A percentile compares a stretch with the other conserved stretches of the same genome.
These are phyloP conservation scores for Trogon surrucura DNA, from an alignment of 2,113 vertebrate genomes.

Conservation along the genomic window DNA sequence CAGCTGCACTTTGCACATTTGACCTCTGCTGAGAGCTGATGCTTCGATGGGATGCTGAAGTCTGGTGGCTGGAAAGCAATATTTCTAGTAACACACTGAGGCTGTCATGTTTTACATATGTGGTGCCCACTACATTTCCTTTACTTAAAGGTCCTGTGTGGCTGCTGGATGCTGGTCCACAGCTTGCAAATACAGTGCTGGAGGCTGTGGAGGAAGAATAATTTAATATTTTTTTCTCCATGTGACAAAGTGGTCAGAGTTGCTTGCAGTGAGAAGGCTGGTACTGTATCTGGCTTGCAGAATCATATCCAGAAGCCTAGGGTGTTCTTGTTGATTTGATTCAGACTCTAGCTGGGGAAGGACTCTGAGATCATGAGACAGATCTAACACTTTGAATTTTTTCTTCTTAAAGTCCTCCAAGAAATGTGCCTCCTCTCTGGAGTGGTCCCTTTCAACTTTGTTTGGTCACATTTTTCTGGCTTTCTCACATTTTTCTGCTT, in stretches of 20 bases:
- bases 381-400: not conserved
- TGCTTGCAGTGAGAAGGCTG: not conserved
- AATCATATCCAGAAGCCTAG: not conserved
- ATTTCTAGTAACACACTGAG: not conserved
- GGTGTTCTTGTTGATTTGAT: not conserved
- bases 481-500: not conserved
- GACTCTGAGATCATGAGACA: not conserved
- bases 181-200: not conserved
- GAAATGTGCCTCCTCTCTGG: not conserved
- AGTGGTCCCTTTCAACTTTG: not conserved
- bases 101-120: not conserved
- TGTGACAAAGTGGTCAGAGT: not conserved
- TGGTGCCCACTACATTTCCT: not conserved
- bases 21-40: constrained; percentile 45
- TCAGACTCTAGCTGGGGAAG: not conserved
- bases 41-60: constrained; percentile 18
- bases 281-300: not conserved
- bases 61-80: not conserved
- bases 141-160: not conserved
- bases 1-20: constrained; percentile 36
- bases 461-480: not conserved
- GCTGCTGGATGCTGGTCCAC: not conserved
- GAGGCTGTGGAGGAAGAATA: not conserved
- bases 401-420: not conserved
- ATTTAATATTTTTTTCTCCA: not conserved